Percentiles rank a stretch among this genome's conserved stretches.
Evolutionary conservation across 2,113 vertebrate species (phyloP).

Genomic region (Petroica traversi): DNA sequence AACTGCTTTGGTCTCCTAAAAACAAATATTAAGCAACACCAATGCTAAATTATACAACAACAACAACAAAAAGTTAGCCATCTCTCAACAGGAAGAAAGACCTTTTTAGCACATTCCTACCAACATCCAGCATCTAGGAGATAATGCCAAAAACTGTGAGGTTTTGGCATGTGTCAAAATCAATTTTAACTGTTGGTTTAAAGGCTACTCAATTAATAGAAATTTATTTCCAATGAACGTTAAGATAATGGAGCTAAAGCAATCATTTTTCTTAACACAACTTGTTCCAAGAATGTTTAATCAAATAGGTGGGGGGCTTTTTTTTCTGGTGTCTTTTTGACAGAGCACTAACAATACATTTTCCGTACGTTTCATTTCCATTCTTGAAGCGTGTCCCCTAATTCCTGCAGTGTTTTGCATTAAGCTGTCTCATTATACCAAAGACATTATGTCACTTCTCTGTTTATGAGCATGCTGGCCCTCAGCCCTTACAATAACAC

Average conservation of each 20-base stretch:
- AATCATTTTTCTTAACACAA: background rate
- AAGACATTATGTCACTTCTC: conserved; percentile 52
- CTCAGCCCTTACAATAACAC: conserved; percentile 30
- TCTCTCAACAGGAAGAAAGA: conserved; percentile 4
- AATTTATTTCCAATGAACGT: conserved; percentile 28
- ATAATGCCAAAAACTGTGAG: background rate
- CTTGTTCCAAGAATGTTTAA: conserved; percentile 4
- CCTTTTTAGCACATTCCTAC: background rate
- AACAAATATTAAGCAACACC: conserved; percentile 54
- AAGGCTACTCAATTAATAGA: conserved; percentile 24
- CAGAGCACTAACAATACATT: background rate
- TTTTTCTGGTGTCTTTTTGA: background rate
- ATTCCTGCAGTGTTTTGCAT: conserved; percentile 53
- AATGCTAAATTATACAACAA: conserved; percentile 15
- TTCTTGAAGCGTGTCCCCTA: background rate
- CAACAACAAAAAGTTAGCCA: background rate
- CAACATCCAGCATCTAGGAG: background rate
- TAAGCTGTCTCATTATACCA: conserved; percentile 54
- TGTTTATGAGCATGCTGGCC: conserved; percentile 48
- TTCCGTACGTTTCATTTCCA: conserved; percentile 23
- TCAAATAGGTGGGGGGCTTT: background rate
- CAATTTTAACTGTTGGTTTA: conserved; percentile 25
- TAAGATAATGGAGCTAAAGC: conserved; percentile 1
- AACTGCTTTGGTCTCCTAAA: conserved; percentile 64
- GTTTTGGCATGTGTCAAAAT: background rate